Percentiles rank a stretch among this genome's conserved stretches.
These are phyloP conservation scores for Leptinotarsa tumamoca DNA, from an alignment of 2,888 invertebrate species.

Conservation along the genomic window DNA sequence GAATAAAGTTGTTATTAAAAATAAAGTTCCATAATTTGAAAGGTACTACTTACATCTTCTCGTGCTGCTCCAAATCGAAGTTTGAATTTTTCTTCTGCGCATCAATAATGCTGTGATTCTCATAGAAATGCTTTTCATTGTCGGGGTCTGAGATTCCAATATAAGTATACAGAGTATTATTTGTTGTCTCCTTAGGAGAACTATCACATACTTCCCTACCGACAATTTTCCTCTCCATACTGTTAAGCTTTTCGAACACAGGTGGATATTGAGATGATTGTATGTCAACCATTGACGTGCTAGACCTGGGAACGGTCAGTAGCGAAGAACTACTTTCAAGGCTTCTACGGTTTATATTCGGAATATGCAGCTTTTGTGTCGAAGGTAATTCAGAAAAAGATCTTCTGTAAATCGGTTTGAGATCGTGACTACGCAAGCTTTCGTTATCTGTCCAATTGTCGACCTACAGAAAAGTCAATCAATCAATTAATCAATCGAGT, in stretches of 20 bases:
- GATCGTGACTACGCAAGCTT: conserved; percentile 59
- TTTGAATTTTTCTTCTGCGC: conserved; percentile 56
- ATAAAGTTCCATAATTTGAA: no score
- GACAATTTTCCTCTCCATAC: conserved; percentile 54
- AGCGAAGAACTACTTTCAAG: conserved; percentile 60
- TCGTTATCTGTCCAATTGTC: conserved; percentile 67
- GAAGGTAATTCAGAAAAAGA: conserved; percentile 67
- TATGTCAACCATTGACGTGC: conserved; percentile 65
- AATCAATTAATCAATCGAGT: no score
- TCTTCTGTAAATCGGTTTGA: conserved; percentile 66
- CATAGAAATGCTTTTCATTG: conserved; percentile 62
- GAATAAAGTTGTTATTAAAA: no score
- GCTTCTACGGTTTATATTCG: conserved; percentile 63
- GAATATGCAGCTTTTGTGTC: conserved; percentile 58
- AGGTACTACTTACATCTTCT: conserved; percentile 58
- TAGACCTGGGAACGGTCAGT: conserved; percentile 61
- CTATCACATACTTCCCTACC: conserved; percentile 58
- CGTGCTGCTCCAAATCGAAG: conserved; percentile 60
- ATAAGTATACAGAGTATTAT: conserved; percentile 62
- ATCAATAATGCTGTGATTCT: conserved; percentile 62
- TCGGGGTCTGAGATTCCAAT: conserved; percentile 65
- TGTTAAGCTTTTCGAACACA: conserved; percentile 43
- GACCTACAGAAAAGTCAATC: conserved; percentile 55
- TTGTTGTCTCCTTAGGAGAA: conserved; percentile 44
- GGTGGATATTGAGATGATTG: conserved; percentile 58